Conservation (phyloP, 2,113 vertebrate species). For the Heterotilapia buettikoferi region DNA sequence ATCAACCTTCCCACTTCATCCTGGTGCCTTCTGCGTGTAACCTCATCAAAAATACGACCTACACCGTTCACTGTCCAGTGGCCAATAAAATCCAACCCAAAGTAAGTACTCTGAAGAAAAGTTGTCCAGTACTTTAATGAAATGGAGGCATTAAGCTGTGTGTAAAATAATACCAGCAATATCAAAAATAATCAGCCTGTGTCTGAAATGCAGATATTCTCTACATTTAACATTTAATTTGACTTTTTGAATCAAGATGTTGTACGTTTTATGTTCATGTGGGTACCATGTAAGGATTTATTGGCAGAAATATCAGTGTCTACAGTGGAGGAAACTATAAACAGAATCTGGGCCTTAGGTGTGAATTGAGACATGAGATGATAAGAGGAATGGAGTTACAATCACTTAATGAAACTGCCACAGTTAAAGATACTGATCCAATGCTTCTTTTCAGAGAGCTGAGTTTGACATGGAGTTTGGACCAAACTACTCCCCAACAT, state of each 20-base stretch:
- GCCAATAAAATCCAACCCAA: background rate
- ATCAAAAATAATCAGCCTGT: background rate
- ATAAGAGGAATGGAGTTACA: background rate
- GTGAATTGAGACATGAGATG: background rate
- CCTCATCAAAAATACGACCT: background rate
- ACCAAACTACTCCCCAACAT: background rate
- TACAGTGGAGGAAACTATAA: background rate
- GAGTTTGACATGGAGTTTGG: background rate
- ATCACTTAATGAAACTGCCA: background rate
- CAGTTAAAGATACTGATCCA: background rate
- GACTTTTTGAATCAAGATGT: background rate
- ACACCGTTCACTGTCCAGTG: background rate
- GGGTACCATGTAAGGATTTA: background rate
- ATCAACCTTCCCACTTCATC: background rate
- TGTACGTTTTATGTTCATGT: background rate
- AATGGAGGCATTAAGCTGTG: background rate
- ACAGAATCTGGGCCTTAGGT: background rate
- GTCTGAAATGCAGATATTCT: background rate
- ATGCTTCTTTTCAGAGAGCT: background rate
- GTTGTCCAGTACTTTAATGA: background rate
- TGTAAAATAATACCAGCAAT: background rate
- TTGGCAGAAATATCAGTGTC: background rate
- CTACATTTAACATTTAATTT: background rate
- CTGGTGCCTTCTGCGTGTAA: background rate
- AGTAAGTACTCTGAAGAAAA: background rate